Evolutionary conservation across 2,888 invertebrate species (phyloP).

Genomic region (Ganaspis brasiliensis): DNA sequence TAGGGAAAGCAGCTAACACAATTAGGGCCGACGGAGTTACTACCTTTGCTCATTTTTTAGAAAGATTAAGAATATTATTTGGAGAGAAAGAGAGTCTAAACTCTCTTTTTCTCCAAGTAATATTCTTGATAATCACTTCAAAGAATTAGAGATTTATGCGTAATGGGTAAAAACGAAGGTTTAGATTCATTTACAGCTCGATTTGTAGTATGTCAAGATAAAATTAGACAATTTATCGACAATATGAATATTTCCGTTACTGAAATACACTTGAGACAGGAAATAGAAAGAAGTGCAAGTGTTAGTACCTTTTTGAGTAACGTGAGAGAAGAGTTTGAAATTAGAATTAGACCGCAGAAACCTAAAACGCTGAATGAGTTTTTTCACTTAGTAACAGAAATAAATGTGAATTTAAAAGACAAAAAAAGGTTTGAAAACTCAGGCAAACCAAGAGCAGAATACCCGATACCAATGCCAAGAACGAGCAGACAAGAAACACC

Average conservation of each 20-base stretch:
- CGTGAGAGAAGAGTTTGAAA: neutral
- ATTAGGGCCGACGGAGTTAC: neutral
- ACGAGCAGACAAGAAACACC: neutral
- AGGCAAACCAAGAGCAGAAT: neutral
- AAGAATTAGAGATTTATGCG: too few species aligned
- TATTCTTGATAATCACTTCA: neutral
- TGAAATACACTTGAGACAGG: too few species aligned
- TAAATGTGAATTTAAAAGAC: neutral
- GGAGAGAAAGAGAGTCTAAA: too few species aligned
- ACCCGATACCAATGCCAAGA: neutral
- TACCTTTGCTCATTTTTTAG: neutral
- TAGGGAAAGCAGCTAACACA: neutral
- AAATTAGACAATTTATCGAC: neutral
- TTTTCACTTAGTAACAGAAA: neutral
- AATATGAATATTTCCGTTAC: neutral
- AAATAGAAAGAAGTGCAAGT: too few species aligned
- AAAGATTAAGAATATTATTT: too few species aligned
- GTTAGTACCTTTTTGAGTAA: neutral
- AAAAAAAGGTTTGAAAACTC: neutral
- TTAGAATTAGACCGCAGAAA: too few species aligned
- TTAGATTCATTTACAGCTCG: neutral
- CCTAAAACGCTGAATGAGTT: slow-evolving; percentile 1
- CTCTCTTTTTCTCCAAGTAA: too few species aligned
- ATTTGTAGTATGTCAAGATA: neutral
- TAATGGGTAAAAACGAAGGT: neutral